Conservation (phyloP, 2,797 vertebrate species). For the Chiroxiphia lanceolata region DNA sequence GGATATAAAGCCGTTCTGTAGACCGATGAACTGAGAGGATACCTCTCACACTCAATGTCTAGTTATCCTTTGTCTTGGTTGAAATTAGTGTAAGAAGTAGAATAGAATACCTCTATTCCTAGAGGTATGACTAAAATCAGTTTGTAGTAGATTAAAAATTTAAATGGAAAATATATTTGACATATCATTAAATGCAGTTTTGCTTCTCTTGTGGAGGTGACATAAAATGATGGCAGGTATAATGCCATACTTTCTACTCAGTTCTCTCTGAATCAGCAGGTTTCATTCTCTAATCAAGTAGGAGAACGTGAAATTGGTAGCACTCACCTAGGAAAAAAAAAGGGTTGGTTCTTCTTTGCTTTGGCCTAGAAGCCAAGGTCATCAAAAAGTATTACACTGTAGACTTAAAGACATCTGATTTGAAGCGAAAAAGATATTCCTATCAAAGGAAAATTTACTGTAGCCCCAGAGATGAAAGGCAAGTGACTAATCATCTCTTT, state of each 20-base stretch:
- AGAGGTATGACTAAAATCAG: neutral
- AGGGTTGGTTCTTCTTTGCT: fast-evolving
- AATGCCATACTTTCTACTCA: neutral
- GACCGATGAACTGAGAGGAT: neutral
- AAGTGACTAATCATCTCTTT: constrained; percentile 36
- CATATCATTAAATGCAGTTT: neutral
- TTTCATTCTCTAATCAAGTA: neutral
- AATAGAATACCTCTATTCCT: neutral
- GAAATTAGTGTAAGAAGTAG: neutral
- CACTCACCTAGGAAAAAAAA: neutral
- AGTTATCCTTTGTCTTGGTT: neutral
- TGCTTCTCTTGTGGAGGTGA: neutral
- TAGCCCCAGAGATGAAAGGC: constrained; percentile 19
- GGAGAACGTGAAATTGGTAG: neutral
- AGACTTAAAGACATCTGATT: neutral
- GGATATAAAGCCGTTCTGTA: neutral
- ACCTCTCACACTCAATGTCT: neutral
- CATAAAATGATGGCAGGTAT: neutral
- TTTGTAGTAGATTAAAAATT: neutral
- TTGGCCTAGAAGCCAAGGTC: neutral
- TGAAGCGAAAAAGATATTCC: neutral
- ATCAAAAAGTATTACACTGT: neutral
- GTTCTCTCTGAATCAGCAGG: neutral
- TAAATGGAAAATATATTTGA: neutral
- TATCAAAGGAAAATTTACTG: constrained; percentile 4